These are phyloP conservation scores for Reticulitermes lucifugus DNA, from an alignment of 2,888 invertebrate species.

Conservation along the genomic window DNA sequence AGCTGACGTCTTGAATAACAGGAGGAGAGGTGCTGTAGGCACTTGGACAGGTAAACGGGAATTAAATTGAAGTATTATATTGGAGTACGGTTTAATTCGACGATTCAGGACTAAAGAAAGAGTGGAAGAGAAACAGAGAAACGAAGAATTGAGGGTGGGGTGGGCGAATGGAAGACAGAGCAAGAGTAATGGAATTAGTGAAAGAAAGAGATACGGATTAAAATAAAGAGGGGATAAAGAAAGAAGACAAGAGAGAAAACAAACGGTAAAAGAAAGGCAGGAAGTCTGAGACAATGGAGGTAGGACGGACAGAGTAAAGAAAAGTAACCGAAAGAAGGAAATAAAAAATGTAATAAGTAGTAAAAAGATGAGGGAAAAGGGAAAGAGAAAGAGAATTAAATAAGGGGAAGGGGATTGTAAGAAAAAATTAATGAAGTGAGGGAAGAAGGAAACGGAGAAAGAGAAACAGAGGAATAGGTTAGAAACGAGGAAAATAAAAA, in stretches of 20 bases:
- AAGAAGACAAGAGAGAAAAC: neutral
- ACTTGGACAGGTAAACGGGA: too few species aligned
- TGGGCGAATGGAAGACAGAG: too few species aligned
- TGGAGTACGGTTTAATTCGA: too few species aligned
- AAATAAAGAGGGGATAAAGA: neutral
- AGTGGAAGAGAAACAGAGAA: neutral
- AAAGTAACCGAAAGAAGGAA: neutral
- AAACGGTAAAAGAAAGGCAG: too few species aligned
- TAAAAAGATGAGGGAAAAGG: neutral
- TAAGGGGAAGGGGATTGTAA: neutral
- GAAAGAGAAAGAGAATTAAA: neutral
- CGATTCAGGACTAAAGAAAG: neutral
- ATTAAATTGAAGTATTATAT: too few species aligned
- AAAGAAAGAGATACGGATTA: neutral
- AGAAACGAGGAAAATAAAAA: too few species aligned
- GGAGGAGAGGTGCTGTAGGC: too few species aligned
- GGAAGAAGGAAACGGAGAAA: neutral
- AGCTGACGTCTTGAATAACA: too few species aligned
- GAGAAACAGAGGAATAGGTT: too few species aligned
- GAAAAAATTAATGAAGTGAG: neutral
- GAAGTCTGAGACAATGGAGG: neutral
- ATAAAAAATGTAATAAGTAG: neutral
- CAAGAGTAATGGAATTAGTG: too few species aligned
- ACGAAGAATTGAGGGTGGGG: too few species aligned
- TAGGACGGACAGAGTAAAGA: neutral